These are phyloP conservation scores for Holotrichia oblita DNA, from an alignment of 1,140 invertebrate genomes.

Conservation along the genomic window DNA sequence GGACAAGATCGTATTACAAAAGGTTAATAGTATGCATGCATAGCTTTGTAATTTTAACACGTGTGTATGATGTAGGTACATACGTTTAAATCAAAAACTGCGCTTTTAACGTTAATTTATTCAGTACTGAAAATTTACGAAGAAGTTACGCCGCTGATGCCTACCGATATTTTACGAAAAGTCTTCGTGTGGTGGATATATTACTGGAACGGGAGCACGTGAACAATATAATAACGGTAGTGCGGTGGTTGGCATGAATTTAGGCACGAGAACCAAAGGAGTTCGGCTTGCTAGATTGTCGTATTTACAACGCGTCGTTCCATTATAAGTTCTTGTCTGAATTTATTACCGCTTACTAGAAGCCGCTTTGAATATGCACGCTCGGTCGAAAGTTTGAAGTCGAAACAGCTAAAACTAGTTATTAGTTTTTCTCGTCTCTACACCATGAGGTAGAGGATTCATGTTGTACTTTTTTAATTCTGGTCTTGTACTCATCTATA, in stretches of 20 bases:
- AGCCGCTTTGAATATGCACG: not conserved
- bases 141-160: not conserved
- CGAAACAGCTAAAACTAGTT: constrained; percentile 10
- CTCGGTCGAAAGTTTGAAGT: constrained; percentile 1
- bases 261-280: not conserved
- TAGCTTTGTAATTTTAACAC: too few relatives aligned
- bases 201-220: constrained; percentile 14
- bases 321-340: not conserved
- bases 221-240: not conserved
- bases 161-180: not conserved
- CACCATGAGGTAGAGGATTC: not conserved
- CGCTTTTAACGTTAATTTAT: too few relatives aligned
- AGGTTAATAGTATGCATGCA: too few relatives aligned
- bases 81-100: too few relatives aligned
- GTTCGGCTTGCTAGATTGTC: constrained; percentile 16
- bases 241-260: not conserved
- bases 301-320: constrained; percentile 6
- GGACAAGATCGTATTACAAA: too few relatives aligned
- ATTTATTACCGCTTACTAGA: not conserved
- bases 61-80: too few relatives aligned
- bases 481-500: not conserved
- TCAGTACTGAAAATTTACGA: too few relatives aligned
- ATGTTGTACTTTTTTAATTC: not conserved
- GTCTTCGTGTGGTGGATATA: not conserved
- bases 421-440: not conserved